Evolutionary conservation across 2,113 vertebrate species (phyloP).

Genomic region (Rhipidura dahli): DNA sequence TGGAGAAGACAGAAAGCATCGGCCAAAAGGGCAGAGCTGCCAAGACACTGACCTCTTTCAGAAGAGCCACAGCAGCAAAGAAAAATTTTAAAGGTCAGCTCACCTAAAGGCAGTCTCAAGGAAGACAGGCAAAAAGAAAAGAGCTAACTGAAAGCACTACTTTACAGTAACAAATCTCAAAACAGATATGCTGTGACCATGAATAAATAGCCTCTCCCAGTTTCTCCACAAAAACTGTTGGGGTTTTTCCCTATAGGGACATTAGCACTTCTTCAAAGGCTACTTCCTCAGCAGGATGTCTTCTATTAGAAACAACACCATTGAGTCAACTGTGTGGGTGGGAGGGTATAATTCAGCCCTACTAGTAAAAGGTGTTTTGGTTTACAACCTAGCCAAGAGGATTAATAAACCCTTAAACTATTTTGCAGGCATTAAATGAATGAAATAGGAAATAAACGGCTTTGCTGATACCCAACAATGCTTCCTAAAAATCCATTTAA

Average conservation of each 20-base stretch:
- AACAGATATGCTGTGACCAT: background rate
- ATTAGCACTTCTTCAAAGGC: background rate
- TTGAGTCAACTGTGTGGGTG: background rate
- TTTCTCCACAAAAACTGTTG: background rate
- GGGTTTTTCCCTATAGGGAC: background rate
- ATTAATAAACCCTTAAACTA: background rate
- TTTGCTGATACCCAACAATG: background rate
- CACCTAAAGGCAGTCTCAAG: background rate
- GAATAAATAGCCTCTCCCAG: background rate
- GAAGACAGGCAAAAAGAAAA: background rate
- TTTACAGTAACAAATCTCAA: background rate
- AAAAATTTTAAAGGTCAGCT: conserved; percentile 45
- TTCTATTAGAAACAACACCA: background rate
- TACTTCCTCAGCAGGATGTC: background rate
- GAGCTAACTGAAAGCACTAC: background rate
- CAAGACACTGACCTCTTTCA: background rate
- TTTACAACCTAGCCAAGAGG: background rate
- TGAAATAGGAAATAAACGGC: background rate
- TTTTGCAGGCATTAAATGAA: background rate
- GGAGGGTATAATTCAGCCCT: background rate
- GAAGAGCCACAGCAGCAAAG: background rate
- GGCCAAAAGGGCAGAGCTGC: conserved; percentile 27
- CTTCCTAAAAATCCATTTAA: background rate
- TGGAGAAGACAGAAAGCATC: background rate
- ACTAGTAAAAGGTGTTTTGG: background rate